Conservation (phyloP, 1,140 invertebrate genomes). For the Psix sp. region DNA sequence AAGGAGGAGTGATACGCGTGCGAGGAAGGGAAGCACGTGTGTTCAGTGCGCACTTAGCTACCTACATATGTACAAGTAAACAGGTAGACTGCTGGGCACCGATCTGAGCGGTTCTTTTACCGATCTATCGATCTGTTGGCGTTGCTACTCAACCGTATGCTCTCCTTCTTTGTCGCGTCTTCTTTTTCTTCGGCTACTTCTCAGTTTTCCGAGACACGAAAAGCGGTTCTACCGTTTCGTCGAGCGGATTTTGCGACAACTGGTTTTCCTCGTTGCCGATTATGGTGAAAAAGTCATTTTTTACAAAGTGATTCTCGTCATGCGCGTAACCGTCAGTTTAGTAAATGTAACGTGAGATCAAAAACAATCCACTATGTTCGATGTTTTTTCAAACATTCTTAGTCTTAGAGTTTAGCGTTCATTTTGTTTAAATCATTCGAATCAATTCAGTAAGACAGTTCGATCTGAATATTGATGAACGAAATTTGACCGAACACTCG, state of each 20-base stretch:
- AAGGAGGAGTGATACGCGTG: constrained; percentile 47
- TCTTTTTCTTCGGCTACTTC: constrained; percentile 34
- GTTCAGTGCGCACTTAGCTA: constrained; percentile 37
- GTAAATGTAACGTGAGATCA: constrained; percentile 52
- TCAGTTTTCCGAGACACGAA: constrained; percentile 48
- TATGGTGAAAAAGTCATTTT: constrained; percentile 49
- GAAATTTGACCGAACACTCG: too few relatives aligned
- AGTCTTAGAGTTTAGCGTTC: not conserved
- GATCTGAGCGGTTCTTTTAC: constrained; percentile 59
- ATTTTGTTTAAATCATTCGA: too few relatives aligned
- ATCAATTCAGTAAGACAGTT: too few relatives aligned
- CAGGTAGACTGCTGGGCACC: constrained; percentile 75
- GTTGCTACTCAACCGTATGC: constrained; percentile 21
- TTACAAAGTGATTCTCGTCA: constrained; percentile 21
- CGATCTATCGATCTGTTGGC: constrained; percentile 50
- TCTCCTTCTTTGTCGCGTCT: constrained; percentile 52
- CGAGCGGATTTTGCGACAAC: constrained; percentile 50
- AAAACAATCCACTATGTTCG: constrained; percentile 34
- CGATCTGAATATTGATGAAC: too few relatives aligned
- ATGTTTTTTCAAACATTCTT: constrained; percentile 11
- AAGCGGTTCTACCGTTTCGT: constrained; percentile 58
- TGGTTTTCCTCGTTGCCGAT: constrained; percentile 52
- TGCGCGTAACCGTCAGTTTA: constrained; percentile 8
- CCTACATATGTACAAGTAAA: constrained; percentile 56
- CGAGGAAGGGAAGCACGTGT: constrained; percentile 59